Conservation (phyloP, 2,888 invertebrate genomes). For the Mimachlamys varia region DNA sequence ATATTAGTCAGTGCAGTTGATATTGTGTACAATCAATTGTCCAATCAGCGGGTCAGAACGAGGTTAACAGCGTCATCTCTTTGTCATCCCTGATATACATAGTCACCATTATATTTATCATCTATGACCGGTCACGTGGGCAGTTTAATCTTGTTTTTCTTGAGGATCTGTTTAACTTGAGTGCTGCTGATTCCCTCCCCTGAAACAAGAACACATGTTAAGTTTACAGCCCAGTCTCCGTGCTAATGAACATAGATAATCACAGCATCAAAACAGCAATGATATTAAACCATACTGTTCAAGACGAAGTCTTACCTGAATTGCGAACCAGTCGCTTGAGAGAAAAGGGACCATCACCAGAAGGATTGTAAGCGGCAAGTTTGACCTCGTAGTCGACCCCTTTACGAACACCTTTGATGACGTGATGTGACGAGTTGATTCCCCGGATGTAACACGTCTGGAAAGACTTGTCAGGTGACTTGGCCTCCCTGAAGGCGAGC, state of each 20-base stretch:
- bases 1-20: no score
- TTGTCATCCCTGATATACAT: neutral
- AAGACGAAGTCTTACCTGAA: neutral
- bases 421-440: slow-evolving; percentile 33
- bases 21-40: neutral
- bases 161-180: slow-evolving; percentile 4
- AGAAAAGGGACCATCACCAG: slow-evolving; percentile 46
- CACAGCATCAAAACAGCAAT: no score
- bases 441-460: slow-evolving; percentile 44
- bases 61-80: neutral
- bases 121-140: neutral
- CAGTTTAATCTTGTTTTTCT: slow-evolving; percentile 7
- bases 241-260: no score
- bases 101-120: neutral
- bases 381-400: slow-evolving; percentile 48
- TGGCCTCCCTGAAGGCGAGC: slow-evolving; percentile 45
- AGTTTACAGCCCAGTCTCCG: neutral
- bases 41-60: neutral
- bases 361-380: slow-evolving; percentile 49
- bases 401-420: slow-evolving; percentile 42
- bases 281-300: no score
- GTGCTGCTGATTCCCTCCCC: neutral
- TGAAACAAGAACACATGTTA: neutral
- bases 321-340: slow-evolving; percentile 40
- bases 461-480: slow-evolving; percentile 42